Evolutionary conservation across 2,113 vertebrate genomes (phyloP), one percentile per base, ranked within the genome.

Genomic region (Apteryx owenii): DNA sequence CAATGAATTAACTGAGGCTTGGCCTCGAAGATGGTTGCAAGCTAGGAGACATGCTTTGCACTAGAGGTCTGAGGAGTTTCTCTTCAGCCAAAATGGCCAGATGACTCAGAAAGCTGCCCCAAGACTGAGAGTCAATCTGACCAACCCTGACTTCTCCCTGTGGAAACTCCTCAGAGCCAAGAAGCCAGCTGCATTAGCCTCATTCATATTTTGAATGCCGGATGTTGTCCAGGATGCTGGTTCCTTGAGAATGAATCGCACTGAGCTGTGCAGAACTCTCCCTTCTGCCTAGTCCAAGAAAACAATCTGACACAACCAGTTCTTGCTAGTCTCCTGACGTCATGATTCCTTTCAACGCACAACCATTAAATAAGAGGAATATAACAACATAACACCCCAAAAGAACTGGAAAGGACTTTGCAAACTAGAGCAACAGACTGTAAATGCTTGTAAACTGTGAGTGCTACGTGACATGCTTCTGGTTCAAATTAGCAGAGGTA

Each of bases 231-330:
- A 0, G 54, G 77, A 83, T 29, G 71, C 54, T 28, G 68, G 23
- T 14, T 54, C 80, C 77, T 82, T 3, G 1, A 78, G 88, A 76
- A 69, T 28, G 4, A 85, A 80, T 87, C 0, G 3, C 71, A 85
- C 54, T 2, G 0, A 93, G 60, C 81, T 81, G 42, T 23, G 61
- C 58, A 92, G 53, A 87, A 53, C 58, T 87, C 65, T 97, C 48
- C 44, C 53, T 91, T 68, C 91, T 95, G 89, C 62, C 78, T 62
- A n/a, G 48, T 76, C 66, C 23, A 60, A 70, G 53, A 70, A 88
- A 96, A 95, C 66, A 95, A 90, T 62, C 87, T 60, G 68, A 96
- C 75, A 85, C 44, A 92, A 95, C 75, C 84, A 82, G 66, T 73
- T 88, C 66, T 72, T 89, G 90, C 48, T 91, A 51, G 65, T 46